phyloP scores from a whole-genome alignment of 1,140 invertebrate genomes.

The Eciton burchellii region DNA sequence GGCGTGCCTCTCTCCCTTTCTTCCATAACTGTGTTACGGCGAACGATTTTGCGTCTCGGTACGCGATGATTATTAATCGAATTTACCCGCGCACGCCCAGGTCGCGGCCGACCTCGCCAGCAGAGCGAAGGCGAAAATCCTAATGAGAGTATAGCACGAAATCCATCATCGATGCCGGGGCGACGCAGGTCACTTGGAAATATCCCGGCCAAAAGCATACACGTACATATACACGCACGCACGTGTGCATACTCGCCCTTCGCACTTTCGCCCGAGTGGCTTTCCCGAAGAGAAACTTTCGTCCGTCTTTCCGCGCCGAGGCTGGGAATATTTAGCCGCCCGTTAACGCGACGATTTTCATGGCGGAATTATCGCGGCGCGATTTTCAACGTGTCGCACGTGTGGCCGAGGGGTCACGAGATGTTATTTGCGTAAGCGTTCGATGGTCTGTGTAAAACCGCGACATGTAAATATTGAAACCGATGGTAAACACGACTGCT shows the following conservation, averaged over 20 bases:
- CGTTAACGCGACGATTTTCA: too few species aligned
- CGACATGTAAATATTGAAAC: constrained; percentile 33
- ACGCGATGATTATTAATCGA: constrained; percentile 43
- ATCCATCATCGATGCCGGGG: constrained; percentile 3
- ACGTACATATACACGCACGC: too few species aligned
- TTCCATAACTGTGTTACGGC: background rate
- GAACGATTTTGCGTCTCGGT: background rate
- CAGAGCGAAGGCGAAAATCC: constrained; percentile 8
- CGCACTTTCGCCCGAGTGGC: constrained; percentile 39
- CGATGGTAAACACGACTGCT: background rate
- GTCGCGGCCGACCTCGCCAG: background rate
- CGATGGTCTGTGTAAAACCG: background rate
- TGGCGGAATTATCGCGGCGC: too few species aligned
- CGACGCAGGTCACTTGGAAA: constrained; percentile 41
- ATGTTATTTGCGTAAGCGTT: background rate
- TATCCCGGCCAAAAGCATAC: constrained; percentile 11
- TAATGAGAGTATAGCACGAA: constrained; percentile 20
- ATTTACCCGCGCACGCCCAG: constrained; percentile 7
- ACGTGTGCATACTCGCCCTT: constrained; percentile 28
- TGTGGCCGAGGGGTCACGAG: background rate
- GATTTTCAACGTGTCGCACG: background rate
- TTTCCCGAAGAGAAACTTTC: background rate
- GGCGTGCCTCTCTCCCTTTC: background rate
- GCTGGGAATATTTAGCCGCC: constrained; percentile 8
- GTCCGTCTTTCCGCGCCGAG: constrained; percentile 5